phyloP scores from a whole-genome alignment of 2,113 vertebrate genomes.

The Podiceps cristatus region DNA sequence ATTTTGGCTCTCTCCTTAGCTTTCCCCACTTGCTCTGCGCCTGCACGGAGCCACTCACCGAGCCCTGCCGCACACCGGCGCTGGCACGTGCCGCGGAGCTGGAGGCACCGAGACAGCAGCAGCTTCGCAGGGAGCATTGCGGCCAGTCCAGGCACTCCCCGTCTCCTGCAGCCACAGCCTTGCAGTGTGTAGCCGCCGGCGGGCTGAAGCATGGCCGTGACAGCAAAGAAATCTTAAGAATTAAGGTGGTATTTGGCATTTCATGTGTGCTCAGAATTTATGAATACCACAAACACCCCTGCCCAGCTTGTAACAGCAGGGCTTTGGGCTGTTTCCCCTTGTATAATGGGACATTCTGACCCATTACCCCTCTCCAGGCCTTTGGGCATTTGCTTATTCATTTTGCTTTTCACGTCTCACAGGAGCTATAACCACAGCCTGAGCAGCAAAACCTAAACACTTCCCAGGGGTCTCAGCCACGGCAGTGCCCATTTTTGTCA shows the following conservation, averaged over 20 bases:
- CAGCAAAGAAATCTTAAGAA: neutral
- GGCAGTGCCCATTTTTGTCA: neutral
- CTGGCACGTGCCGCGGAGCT: rapidly evolving
- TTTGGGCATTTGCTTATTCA: neutral
- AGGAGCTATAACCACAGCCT: neutral
- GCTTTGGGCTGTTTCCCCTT: neutral
- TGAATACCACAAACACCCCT: rapidly evolving
- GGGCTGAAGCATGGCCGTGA: rapidly evolving
- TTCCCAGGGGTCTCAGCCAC: rapidly evolving
- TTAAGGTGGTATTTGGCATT: neutral
- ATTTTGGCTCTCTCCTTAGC: neutral
- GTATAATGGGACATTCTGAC: neutral
- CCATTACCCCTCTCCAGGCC: neutral
- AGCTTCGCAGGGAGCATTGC: rapidly evolving
- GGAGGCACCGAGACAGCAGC: rapidly evolving
- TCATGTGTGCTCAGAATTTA: rapidly evolving
- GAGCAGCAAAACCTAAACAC: neutral
- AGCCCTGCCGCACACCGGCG: rapidly evolving
- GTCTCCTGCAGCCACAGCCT: neutral
- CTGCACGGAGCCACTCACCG: rapidly evolving
- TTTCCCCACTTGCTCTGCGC: neutral
- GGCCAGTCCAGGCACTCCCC: neutral
- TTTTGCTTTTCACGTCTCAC: neutral
- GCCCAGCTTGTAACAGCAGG: neutral
- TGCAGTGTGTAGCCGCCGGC: rapidly evolving